phyloP scores from a whole-genome alignment of 37 sponge, comb jelly and placozoan genomes.

The Hexactinellida sp. region DNA sequence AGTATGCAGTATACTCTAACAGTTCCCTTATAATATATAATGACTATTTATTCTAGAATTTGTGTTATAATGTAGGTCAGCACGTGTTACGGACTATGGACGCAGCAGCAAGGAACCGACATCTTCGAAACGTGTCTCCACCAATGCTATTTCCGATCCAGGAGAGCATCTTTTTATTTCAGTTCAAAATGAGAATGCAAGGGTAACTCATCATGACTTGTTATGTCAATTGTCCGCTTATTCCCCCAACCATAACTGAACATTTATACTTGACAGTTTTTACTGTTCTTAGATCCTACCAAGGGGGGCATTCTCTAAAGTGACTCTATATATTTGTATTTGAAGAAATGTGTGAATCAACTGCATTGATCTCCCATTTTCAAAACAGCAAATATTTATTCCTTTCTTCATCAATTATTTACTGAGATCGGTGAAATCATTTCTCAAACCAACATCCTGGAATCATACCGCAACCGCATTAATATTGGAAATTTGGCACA shows the following conservation, averaged over 20 bases:
- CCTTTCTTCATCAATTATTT: too few species aligned
- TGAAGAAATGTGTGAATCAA: too few species aligned
- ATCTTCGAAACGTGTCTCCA: not conserved
- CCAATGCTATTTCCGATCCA: not conserved
- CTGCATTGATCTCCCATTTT: too few species aligned
- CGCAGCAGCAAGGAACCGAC: not conserved
- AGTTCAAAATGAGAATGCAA: slow-evolving; percentile 11
- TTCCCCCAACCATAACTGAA: not conserved
- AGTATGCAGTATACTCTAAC: not conserved
- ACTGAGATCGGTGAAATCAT: too few species aligned
- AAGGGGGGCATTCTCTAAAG: not conserved
- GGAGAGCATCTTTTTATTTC: slow-evolving; percentile 1
- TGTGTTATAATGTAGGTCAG: not conserved
- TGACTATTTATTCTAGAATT: not conserved
- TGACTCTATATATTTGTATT: too few species aligned
- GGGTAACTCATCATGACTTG: not conserved
- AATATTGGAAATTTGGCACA: too few species aligned
- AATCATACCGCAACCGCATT: too few species aligned
- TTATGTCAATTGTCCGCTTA: not conserved
- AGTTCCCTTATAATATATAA: not conserved
- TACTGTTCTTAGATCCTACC: not conserved
- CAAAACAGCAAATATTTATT: too few species aligned
- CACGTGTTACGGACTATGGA: not conserved
- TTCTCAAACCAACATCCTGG: too few species aligned
- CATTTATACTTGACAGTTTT: not conserved